phyloP scores from a whole-genome alignment of 2,888 invertebrate genomes.

The Phania funesta region DNA sequence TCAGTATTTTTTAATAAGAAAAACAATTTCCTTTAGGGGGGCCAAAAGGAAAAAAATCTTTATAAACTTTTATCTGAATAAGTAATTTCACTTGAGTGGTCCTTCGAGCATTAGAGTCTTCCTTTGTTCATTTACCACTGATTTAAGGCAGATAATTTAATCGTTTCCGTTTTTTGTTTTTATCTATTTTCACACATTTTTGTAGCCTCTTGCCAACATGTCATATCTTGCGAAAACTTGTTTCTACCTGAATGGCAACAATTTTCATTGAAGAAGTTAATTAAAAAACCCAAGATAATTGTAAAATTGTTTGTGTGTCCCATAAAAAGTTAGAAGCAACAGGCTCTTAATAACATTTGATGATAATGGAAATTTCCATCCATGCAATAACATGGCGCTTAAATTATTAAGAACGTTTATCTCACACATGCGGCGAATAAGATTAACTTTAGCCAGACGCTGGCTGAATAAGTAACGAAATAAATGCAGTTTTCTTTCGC shows the following conservation, averaged over 20 bases:
- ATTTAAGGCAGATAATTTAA: no score
- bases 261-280: conserved; percentile 49
- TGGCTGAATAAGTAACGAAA: conserved; percentile 52
- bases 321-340: neutral
- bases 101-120: no score
- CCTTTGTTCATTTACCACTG: no score
- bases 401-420: conserved; percentile 59
- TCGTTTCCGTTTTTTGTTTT: no score
- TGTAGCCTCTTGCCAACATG: neutral
- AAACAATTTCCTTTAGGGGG: no score
- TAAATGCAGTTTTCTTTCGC: neutral
- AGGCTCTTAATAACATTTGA: conserved; percentile 38
- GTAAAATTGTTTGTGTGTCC: conserved; percentile 21
- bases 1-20: no score
- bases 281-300: conserved; percentile 39
- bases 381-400: conserved; percentile 62
- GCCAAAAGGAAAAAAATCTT: no score
- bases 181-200: neutral
- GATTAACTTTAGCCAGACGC: conserved; percentile 60
- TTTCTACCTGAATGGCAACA: conserved; percentile 10
- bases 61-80: no score
- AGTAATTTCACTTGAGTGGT: no score
- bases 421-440: conserved; percentile 50
- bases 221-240: neutral
- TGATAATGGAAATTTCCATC: conserved; percentile 59